Evolutionary conservation across 1,140 invertebrate genomes (phyloP).

Genomic region (Zaprionus nigranus): DNA sequence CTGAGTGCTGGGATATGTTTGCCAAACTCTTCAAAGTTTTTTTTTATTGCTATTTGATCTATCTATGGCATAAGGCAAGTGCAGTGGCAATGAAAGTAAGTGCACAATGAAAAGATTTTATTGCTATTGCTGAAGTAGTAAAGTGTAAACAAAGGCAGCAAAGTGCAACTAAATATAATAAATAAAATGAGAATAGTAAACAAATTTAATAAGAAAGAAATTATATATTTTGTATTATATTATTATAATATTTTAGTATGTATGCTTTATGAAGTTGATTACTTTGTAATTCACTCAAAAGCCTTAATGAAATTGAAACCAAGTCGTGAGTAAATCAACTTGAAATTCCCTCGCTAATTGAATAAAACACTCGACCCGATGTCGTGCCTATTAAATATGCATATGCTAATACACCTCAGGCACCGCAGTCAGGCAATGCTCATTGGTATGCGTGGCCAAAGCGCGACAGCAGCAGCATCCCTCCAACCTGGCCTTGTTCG

Average conservation of each 20-base stretch:
- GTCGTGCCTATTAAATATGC: conserved; percentile 29
- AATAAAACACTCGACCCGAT: conserved; percentile 23
- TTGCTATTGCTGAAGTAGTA: not conserved
- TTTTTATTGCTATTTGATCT: conserved; percentile 18
- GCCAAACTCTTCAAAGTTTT: conserved; percentile 19
- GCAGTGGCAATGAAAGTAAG: not conserved
- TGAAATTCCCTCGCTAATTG: conserved; percentile 24
- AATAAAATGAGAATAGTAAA: not conserved
- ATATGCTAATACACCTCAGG: conserved; percentile 19
- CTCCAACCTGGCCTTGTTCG: conserved; percentile 7
- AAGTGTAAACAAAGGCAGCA: not conserved
- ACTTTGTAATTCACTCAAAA: not conserved
- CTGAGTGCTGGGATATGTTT: conserved; percentile 47
- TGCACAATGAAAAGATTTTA: not conserved
- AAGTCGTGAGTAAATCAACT: not conserved
- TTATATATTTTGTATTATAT: not conserved
- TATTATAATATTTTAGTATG: too few species aligned
- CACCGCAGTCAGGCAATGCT: conserved; percentile 7
- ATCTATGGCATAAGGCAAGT: not conserved
- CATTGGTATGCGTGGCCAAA: conserved; percentile 39
- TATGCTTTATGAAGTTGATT: not conserved
- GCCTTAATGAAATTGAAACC: not conserved
- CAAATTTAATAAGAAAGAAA: not conserved
- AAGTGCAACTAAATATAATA: not conserved
- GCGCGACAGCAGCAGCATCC: conserved; percentile 4